Conservation (phyloP, 1,140 invertebrate species). For the Calycopis cecrops region DNA sequence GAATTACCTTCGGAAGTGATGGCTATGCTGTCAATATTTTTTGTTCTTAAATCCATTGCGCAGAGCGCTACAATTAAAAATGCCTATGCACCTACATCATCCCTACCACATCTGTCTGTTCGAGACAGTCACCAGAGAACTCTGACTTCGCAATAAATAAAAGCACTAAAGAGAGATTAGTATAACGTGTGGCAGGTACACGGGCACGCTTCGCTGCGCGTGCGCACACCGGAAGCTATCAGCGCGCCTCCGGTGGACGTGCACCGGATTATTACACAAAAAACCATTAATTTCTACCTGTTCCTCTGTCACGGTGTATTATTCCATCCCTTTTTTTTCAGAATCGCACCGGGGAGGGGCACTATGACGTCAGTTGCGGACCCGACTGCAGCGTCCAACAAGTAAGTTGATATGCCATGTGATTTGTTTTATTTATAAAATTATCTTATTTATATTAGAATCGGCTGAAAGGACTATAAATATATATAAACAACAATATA, state of each 20-base stretch:
- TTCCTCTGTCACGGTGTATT: conserved; percentile 26
- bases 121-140: too few relatives aligned
- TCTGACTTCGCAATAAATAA: too few relatives aligned
- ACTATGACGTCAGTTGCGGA: conserved; percentile 78
- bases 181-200: conserved; percentile 9
- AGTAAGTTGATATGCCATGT: conserved; percentile 36
- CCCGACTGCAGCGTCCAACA: conserved; percentile 77
- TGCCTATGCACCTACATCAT: conserved; percentile 6
- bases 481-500: too few relatives aligned
- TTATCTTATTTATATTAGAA: neutral
- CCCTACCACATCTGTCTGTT: too few relatives aligned
- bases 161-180: too few relatives aligned
- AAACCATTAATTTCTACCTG: conserved; percentile 23
- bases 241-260: conserved; percentile 46
- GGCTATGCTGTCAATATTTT: too few relatives aligned
- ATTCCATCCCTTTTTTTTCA: conserved; percentile 57
- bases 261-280: conserved; percentile 41
- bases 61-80: neutral
- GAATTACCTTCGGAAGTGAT: too few relatives aligned
- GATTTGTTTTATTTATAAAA: neutral
- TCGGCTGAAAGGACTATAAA: too few relatives aligned
- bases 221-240: conserved; percentile 55
- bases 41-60: too few relatives aligned
- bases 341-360: conserved; percentile 78
- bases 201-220: conserved; percentile 48